Conservation (phyloP, 2,888 invertebrate species). For the Chirona hameri region DNA sequence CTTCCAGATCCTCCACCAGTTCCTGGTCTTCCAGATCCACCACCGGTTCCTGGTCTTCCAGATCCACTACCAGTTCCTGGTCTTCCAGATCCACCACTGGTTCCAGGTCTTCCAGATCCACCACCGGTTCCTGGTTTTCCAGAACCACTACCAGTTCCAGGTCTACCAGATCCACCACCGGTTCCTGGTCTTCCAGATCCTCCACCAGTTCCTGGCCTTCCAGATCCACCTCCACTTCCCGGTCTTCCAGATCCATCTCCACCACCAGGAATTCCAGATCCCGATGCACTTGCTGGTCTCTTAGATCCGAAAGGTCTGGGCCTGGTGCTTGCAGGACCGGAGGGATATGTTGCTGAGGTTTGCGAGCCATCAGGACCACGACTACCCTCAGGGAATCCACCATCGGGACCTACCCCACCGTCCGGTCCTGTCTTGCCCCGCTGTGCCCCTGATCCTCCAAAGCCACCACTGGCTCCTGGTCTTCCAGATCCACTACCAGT, state of each 20-base stretch:
- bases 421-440: too few species aligned
- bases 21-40: not conserved
- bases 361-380: slow-evolving; percentile 1
- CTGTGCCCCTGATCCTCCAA: not conserved
- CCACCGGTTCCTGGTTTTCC: slow-evolving; percentile 28
- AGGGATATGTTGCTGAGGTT: too few species aligned
- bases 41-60: not conserved
- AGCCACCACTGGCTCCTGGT: not conserved
- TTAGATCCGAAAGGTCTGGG: too few species aligned
- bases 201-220: not conserved
- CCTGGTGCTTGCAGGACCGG: too few species aligned
- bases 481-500: slow-evolving; percentile 1
- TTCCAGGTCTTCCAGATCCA: not conserved
- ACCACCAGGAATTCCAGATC: not conserved
- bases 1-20: not conserved
- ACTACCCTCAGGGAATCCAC: not conserved
- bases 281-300: not conserved
- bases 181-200: slow-evolving; percentile 32
- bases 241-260: too few species aligned
- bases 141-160: slow-evolving; percentile 24
- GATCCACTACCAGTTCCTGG: slow-evolving; percentile 24
- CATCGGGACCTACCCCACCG: too few species aligned
- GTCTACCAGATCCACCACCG: not conserved
- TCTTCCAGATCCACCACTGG: not conserved
- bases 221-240: not conserved